Evolutionary conservation across 2,113 vertebrate genomes (phyloP).

Genomic region (Ophthalmolycus amberensis): DNA sequence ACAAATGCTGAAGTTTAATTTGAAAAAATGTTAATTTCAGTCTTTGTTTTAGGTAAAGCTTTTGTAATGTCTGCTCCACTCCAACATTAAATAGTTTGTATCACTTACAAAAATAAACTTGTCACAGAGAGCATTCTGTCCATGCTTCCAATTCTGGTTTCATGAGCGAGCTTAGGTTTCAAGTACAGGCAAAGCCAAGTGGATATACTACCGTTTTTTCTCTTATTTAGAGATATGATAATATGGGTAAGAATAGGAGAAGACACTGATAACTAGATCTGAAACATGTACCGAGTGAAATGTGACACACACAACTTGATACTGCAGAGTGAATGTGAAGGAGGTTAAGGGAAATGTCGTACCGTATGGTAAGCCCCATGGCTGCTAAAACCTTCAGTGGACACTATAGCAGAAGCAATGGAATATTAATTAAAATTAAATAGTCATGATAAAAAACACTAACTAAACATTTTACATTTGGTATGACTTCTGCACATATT

Average conservation of each 20-base stretch:
- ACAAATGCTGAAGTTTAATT: not conserved
- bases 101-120: conserved; percentile 1
- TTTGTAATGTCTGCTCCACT: not conserved
- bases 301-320: not conserved
- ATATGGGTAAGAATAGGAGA: conserved; percentile 21
- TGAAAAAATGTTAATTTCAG: not conserved
- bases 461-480: conserved; percentile 42
- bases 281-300: conserved; percentile 13
- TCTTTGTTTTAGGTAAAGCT: not conserved
- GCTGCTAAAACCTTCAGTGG: conserved; percentile 12
- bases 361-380: not conserved
- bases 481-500: conserved; percentile 20
- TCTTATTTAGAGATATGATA: not conserved
- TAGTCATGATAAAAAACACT: conserved; percentile 24
- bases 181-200: conserved; percentile 4
- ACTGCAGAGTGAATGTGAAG: conserved; percentile 21
- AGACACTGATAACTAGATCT: conserved; percentile 12
- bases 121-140: not conserved
- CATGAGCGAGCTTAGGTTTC: not conserved
- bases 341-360: not conserved
- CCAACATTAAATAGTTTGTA: not conserved
- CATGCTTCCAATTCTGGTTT: not conserved
- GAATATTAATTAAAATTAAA: not conserved
- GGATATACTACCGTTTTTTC: not conserved
- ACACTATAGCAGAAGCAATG: not conserved